phyloP scores from a whole-genome alignment of 2,888 invertebrate genomes.

The Heteromyza rotundicornis region DNA sequence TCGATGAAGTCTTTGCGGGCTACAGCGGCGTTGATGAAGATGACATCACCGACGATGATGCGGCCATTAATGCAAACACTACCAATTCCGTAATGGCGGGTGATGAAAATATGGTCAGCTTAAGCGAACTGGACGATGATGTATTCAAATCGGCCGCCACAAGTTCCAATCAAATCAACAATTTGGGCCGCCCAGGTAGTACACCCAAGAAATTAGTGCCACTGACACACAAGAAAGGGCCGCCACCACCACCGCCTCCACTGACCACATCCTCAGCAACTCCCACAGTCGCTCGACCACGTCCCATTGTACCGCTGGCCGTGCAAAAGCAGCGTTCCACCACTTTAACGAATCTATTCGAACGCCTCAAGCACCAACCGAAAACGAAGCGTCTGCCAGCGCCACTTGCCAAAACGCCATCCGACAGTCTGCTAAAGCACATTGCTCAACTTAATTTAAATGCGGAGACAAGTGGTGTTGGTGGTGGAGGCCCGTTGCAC shows the following conservation, averaged over 20 bases:
- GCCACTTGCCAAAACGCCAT: constrained; percentile 38
- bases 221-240: constrained; percentile 37
- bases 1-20: constrained; percentile 56
- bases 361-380: constrained; percentile 44
- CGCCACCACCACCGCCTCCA: constrained; percentile 42
- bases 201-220: constrained; percentile 46
- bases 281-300: neutral
- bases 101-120: constrained; percentile 47
- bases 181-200: constrained; percentile 34
- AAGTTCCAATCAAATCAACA: constrained; percentile 35
- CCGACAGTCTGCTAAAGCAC: constrained; percentile 43
- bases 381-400: constrained; percentile 15
- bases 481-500: constrained; percentile 30
- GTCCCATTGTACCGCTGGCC: constrained; percentile 25
- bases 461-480: neutral
- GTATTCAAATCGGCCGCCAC: constrained; percentile 41
- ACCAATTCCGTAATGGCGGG: constrained; percentile 11
- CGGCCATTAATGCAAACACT: constrained; percentile 9
- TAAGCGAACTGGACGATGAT: constrained; percentile 49
- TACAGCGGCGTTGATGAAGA: constrained; percentile 51
- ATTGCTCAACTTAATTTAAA: constrained; percentile 23
- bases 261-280: neutral
- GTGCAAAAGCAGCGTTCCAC: constrained; percentile 42
- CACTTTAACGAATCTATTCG: constrained; percentile 54
- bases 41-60: constrained; percentile 31